A percentile compares a stretch with the other conserved stretches of the same genome.
Evolutionary conservation across 1,140 invertebrate genomes (phyloP).

Genomic region (Berghia stephanieae): DNA sequence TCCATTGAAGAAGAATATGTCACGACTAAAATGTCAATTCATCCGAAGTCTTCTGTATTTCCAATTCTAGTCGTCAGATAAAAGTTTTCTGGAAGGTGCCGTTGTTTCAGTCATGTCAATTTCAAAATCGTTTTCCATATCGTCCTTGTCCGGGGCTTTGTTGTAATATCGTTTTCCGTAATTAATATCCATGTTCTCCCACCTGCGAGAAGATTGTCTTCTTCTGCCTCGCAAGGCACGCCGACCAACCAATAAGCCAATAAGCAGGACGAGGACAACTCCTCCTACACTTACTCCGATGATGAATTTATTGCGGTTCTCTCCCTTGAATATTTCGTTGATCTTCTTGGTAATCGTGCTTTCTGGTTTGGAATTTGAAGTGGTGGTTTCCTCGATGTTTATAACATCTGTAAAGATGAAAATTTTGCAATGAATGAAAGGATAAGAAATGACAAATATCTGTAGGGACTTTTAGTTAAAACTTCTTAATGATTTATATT

Average conservation of each 20-base stretch:
- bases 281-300: slow-evolving; percentile 30
- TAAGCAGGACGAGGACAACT: slow-evolving; percentile 16
- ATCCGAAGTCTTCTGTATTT: too few relatives aligned
- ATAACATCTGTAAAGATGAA: too few relatives aligned
- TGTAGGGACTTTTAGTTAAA: too few relatives aligned
- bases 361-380: too few relatives aligned
- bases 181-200: slow-evolving; percentile 39
- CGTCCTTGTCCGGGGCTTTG: slow-evolving; percentile 33
- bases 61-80: too few relatives aligned
- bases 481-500: too few relatives aligned
- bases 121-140: slow-evolving; percentile 37
- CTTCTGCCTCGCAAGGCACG: slow-evolving; percentile 1
- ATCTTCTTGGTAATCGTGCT: too few relatives aligned
- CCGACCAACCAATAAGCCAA: slow-evolving; percentile 25
- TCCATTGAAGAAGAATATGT: too few relatives aligned
- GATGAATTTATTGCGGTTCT: slow-evolving; percentile 19
- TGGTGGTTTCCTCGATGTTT: slow-evolving; percentile 26
- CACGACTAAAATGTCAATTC: too few relatives aligned
- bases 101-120: slow-evolving; percentile 40
- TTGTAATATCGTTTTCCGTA: slow-evolving; percentile 38
- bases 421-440: too few relatives aligned
- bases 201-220: slow-evolving; percentile 14
- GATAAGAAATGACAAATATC: too few relatives aligned
- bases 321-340: slow-evolving; percentile 18
- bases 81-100: slow-evolving; percentile 36